Conservation (phyloP, 2,888 invertebrate genomes). For the Gisinianus flammeolus region DNA sequence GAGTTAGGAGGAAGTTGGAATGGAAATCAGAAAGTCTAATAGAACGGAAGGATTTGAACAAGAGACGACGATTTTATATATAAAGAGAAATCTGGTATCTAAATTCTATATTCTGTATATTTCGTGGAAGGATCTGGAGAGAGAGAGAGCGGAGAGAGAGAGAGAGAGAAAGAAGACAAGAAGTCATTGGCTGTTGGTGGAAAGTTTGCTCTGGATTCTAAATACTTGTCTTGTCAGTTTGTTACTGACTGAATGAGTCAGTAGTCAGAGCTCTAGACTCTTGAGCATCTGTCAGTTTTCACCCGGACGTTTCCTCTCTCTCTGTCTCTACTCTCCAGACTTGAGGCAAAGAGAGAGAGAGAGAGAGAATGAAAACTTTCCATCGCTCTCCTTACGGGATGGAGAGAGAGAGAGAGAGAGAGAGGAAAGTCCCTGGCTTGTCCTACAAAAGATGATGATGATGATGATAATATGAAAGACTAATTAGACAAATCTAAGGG, state of each 20-base stretch:
- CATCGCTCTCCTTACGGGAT: not conserved
- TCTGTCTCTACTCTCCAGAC: not conserved
- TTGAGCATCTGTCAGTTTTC: not conserved
- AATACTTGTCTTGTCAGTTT: too few relatives aligned
- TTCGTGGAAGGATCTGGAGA: too few relatives aligned
- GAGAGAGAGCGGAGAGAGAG: too few relatives aligned
- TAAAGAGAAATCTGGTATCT: too few relatives aligned
- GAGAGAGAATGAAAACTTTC: not conserved
- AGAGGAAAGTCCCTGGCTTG: not conserved
- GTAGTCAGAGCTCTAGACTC: not conserved
- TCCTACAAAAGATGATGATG: not conserved
- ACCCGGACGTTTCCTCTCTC: not conserved
- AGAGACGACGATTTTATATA: too few relatives aligned
- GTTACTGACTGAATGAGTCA: too few relatives aligned
- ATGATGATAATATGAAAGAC: conserved; percentile 1
- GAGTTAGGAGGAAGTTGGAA: not conserved
- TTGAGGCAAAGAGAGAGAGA: not conserved
- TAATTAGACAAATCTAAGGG: conserved; percentile 11
- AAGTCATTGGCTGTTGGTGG: too few relatives aligned
- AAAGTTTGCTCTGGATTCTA: too few relatives aligned
- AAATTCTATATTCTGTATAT: too few relatives aligned
- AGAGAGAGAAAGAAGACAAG: too few relatives aligned
- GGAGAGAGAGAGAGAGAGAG: not conserved
- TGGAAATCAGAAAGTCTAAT: not conserved
- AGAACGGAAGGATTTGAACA: not conserved